Base-by-base conservation (phyloP, 2,797 vertebrate genomes). In the Limosa lapponica region DNA sequence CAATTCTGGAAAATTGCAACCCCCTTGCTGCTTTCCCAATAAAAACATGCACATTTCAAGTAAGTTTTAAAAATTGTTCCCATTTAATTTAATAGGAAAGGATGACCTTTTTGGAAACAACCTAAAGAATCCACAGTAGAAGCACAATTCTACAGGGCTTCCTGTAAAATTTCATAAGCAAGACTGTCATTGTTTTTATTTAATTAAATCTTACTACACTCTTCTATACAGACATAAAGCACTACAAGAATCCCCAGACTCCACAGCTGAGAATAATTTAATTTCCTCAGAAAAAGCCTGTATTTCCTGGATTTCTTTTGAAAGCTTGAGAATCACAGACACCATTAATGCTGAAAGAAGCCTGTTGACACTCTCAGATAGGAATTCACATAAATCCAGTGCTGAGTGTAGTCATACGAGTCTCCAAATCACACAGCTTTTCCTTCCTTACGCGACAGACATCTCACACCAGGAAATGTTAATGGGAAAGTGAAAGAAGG, bases 381-480 rank as follows among this genome's bases (percentile, higher is more conserved):
- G 24, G 27, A 30, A 48, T 70, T 92, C 37, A 39, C 7, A 46
- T 16, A 92, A 91, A 89, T 74, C 52, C 82, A 36, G 24, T 36
- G 1, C 22, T 65, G 28, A 12, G 23, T 71, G n/a, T 10, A 32
- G 20, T 52, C 0, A 0, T 39, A 75, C 1, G 0, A 8, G 10
- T 87, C 62, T 89, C 27, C 36, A 82, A 87, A 72, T 69, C 24
- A 54, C 41, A 46, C 8, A 82, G 5, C 20, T 79, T 89, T 75
- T 85, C 46, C 13, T 82, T 65, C 22, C 15, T 62, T 46, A 43
- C 28, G 3, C 3, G 8, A 70, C 43, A 87, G 39, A 73, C 14
- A 79, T 8, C 27, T 12, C 13, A 6, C 27, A 87, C 11, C 19
- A 85, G 16, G 17, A 36, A 75, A 54, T 28, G 46, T 28, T 75